These are phyloP conservation scores for Oryctolagus cuniculus DNA, from an alignment of 2,113 vertebrate genomes.

Conservation along the genomic window DNA sequence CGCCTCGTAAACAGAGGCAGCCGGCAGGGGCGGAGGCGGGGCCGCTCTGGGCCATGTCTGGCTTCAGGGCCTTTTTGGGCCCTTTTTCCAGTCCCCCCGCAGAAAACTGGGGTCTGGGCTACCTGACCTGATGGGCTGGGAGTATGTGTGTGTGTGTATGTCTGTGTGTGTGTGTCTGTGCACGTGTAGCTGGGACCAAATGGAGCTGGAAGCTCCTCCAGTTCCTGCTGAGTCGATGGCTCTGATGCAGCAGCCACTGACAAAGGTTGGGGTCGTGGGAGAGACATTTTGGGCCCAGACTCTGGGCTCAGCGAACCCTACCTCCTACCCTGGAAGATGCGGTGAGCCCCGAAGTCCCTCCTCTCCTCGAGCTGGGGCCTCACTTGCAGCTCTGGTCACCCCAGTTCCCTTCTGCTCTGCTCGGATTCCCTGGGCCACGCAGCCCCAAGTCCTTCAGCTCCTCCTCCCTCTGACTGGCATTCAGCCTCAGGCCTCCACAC, in stretches of 20 bases:
- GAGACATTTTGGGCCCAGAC: not conserved
- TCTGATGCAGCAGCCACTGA: not conserved
- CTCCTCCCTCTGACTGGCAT: not conserved
- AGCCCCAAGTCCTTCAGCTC: not conserved
- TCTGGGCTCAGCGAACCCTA: not conserved
- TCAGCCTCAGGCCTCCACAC: not conserved
- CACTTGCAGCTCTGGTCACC: not conserved
- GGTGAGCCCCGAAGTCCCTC: not conserved
- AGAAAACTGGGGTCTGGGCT: slow-evolving; percentile 63
- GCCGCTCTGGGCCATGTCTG: slow-evolving; percentile 77
- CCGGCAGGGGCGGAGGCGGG: slow-evolving; percentile 57
- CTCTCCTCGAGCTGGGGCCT: not conserved
- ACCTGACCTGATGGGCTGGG: slow-evolving; percentile 58
- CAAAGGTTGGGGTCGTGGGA: slow-evolving; percentile 51
- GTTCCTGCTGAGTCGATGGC: not conserved
- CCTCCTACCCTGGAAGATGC: not conserved
- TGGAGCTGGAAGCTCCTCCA: not conserved
- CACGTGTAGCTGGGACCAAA: not conserved
- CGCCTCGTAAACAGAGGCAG: slow-evolving; percentile 84
- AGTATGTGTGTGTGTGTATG: not conserved
- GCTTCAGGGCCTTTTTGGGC: slow-evolving; percentile 74
- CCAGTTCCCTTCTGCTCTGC: not conserved
- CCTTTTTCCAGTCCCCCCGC: slow-evolving; percentile 50
- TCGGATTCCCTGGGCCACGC: not conserved
- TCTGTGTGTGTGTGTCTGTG: not conserved